Conservation (phyloP, 2,113 vertebrate species). For the Murina feae region DNA sequence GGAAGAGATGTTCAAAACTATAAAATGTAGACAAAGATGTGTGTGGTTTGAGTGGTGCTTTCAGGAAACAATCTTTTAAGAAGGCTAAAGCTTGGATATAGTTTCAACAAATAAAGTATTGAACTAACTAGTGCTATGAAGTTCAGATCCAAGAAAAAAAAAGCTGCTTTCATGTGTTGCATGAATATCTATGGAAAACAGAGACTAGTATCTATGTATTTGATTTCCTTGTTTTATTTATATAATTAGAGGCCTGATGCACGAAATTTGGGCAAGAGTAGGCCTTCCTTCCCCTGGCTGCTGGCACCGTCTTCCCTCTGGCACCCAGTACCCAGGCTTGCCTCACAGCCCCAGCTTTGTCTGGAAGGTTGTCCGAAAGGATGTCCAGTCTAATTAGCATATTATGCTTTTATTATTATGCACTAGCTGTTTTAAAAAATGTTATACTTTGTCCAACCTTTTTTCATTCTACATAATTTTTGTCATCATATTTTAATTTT, state of each 20-base stretch:
- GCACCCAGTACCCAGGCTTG: too few relatives aligned
- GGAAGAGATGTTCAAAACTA: background rate
- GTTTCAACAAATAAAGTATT: background rate
- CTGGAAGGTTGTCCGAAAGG: too few relatives aligned
- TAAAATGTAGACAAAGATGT: background rate
- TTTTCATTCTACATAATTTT: background rate
- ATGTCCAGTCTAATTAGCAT: too few relatives aligned
- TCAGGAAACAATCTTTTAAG: background rate
- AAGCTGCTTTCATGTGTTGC: background rate
- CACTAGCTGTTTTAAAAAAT: background rate
- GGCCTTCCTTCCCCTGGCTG: too few relatives aligned
- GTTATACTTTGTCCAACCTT: background rate
- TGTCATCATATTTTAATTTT: background rate
- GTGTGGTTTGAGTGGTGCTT: background rate
- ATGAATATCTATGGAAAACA: background rate
- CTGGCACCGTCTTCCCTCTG: too few relatives aligned
- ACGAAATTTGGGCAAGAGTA: too few relatives aligned
- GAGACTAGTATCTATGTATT: background rate
- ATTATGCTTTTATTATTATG: too few relatives aligned
- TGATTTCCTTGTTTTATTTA: background rate
- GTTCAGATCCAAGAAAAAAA: background rate
- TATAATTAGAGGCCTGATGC: background rate
- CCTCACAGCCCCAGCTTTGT: too few relatives aligned
- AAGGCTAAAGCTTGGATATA: background rate
- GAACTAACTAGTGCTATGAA: background rate